Base-by-base conservation (phyloP, 2,888 invertebrate genomes). In the Dynastes grantii region DNA sequence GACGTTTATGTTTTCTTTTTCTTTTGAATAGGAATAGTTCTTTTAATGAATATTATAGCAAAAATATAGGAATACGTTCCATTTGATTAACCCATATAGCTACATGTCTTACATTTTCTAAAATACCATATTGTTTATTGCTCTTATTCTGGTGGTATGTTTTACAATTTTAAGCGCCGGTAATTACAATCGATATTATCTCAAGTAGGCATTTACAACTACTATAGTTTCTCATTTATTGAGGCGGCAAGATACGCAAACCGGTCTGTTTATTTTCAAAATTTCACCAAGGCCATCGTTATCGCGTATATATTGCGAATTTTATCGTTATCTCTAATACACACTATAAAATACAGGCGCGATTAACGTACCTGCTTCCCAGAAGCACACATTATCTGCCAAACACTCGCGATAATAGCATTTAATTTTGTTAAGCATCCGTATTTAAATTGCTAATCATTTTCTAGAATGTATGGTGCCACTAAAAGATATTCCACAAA, bases 391-490 rank as follows among this genome's bases (percentile, higher is more conserved):
- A 53, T 70, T 73, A 73, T 73, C 58, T 61, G 27, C 40, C 73
- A 16, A 73, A 58, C 58, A 40, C 58, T 4, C 5, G 16, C 73
- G 73, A 73, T 58, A 73, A 40, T 58, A 16, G 16, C 58, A 22
- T 58, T 58, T 73, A 58, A 40, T 73, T 73, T 58, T 58, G 73
- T 37, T 40, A 58, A 37, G n/a, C 29, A 73, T 58, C 27, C 40
- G 32, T 71, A 73, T 73, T 73, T 73, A 73, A 73, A 73, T 73
- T 55, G 73, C 73, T 73, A 73, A 73, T 73, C 73, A 40, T 58
- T 58, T 73, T 55, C 73, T 37, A 73, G 73, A 73, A 73, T 73
- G 73, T 45, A 58, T 73, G 73, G 73, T 37, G 73, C 73, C 58
- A 37, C 22, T 37, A 40, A n/a, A 29, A 37, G 11, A 27, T 37